phyloP scores from a whole-genome alignment of 2,888 invertebrate genomes.

The Prenolepis imparis region DNA sequence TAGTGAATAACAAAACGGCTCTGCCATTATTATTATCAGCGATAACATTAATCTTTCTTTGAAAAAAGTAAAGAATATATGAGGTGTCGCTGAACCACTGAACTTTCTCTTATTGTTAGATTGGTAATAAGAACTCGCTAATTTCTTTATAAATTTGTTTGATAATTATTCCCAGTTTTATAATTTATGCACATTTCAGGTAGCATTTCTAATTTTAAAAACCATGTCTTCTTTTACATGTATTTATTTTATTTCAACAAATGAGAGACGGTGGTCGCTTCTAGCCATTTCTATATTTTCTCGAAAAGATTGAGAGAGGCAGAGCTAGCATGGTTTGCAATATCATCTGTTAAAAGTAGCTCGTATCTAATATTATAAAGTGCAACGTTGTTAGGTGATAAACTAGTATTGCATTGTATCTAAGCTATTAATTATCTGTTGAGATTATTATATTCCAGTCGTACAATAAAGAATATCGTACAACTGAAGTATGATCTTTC shows the following conservation, averaged over 20 bases:
- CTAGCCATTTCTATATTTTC: not conserved
- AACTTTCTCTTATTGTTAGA: constrained; percentile 28
- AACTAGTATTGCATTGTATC: constrained; percentile 13
- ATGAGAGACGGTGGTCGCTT: not conserved
- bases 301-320: constrained; percentile 18
- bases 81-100: too few relatives aligned
- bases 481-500: constrained; percentile 17
- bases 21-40: not conserved
- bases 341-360: constrained; percentile 25
- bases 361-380: constrained; percentile 42
- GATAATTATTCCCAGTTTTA: not conserved
- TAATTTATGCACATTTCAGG: not conserved
- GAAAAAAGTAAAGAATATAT: constrained; percentile 18
- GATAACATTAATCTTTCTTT: constrained; percentile 23
- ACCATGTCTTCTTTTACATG: not conserved
- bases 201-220: not conserved
- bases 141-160: not conserved
- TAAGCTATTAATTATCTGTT: constrained; percentile 38
- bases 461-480: constrained; percentile 33
- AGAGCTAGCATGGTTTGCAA: constrained; percentile 8
- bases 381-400: constrained; percentile 12
- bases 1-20: not conserved
- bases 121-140: not conserved
- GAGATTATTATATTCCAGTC: constrained; percentile 38
- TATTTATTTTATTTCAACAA: not conserved